Conservation (phyloP, 2,113 vertebrate genomes). For the Hystrix cristata region DNA sequence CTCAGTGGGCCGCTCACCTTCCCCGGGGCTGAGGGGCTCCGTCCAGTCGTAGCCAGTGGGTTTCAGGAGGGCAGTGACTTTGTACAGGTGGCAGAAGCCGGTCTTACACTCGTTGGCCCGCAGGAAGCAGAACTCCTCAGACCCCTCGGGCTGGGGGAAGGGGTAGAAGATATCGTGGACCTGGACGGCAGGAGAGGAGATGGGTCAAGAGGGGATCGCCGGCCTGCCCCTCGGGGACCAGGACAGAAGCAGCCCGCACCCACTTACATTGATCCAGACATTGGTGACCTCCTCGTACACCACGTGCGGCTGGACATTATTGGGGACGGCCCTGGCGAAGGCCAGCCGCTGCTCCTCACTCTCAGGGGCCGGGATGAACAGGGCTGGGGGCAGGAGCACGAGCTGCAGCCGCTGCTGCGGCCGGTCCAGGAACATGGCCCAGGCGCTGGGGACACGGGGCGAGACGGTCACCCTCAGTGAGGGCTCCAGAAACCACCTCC, state of each 20-base stretch:
- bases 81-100: conserved; percentile 97
- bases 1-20: conserved; percentile 88
- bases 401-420: conserved; percentile 96
- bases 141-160: conserved; percentile 93
- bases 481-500: not conserved
- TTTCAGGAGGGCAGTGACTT: conserved; percentile 92
- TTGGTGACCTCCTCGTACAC: conserved; percentile 97
- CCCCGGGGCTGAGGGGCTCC: conserved; percentile 88
- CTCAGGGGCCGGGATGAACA: conserved; percentile 93
- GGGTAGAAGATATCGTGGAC: conserved; percentile 98
- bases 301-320: conserved; percentile 92
- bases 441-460: conserved; percentile 89
- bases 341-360: conserved; percentile 91
- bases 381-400: conserved; percentile 93
- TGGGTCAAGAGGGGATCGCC: not conserved
- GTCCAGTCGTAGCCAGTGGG: conserved; percentile 91
- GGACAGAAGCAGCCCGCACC: fast-evolving
- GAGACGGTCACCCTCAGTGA: not conserved
- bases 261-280: conserved; percentile 97
- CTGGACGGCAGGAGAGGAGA: conserved; percentile 82
- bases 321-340: conserved; percentile 91
- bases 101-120: conserved; percentile 97
- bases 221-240: not conserved
- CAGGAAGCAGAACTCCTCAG: conserved; percentile 95
- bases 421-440: conserved; percentile 97